These are phyloP conservation scores for Micromussa lordhowensis DNA, from an alignment of 92 coral and sea anemone species.

Conservation along the genomic window DNA sequence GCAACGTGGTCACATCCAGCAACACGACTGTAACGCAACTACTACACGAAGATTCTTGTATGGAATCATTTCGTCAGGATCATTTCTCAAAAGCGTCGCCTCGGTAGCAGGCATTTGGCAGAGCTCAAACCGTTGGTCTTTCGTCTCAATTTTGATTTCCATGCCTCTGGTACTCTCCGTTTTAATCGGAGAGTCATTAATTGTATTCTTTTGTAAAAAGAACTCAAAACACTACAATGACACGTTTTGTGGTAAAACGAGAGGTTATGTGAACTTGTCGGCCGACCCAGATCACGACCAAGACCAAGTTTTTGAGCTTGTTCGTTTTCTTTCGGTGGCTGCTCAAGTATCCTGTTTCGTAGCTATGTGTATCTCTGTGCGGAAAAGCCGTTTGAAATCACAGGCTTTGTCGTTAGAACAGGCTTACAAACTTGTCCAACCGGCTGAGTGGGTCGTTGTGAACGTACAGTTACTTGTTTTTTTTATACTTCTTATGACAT, in stretches of 20 bases:
- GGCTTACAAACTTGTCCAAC: slow-evolving; percentile 42
- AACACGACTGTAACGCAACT: not conserved
- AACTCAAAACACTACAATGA: not conserved
- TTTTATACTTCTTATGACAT: slow-evolving; percentile 34
- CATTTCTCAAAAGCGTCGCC: slow-evolving; percentile 30
- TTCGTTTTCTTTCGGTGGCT: slow-evolving; percentile 14
- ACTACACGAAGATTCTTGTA: not conserved
- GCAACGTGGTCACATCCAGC: not conserved
- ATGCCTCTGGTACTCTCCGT: slow-evolving; percentile 21
- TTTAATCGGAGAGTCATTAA: slow-evolving; percentile 15
- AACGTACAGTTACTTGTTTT: slow-evolving; percentile 46
- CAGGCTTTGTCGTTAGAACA: slow-evolving; percentile 9
- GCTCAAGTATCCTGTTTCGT: slow-evolving; percentile 44
- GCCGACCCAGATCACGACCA: not conserved
- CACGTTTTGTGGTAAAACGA: slow-evolving; percentile 44
- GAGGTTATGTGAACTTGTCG: slow-evolving; percentile 10
- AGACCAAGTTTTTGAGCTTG: slow-evolving; percentile 11
- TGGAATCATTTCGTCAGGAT: slow-evolving; percentile 16
- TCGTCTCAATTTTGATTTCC: slow-evolving; percentile 4
- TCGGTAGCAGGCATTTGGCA: slow-evolving; percentile 35
- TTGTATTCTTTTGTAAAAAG: slow-evolving; percentile 35
- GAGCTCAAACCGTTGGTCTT: slow-evolving; percentile 4
- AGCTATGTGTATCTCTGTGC: slow-evolving; percentile 23
- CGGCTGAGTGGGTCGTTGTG: slow-evolving; percentile 43
- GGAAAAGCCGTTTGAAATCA: slow-evolving; percentile 1